Evolutionary conservation across 2,888 invertebrate genomes (phyloP), one percentile per base, ranked within the genome.

Genomic region (Lasius platythorax): DNA sequence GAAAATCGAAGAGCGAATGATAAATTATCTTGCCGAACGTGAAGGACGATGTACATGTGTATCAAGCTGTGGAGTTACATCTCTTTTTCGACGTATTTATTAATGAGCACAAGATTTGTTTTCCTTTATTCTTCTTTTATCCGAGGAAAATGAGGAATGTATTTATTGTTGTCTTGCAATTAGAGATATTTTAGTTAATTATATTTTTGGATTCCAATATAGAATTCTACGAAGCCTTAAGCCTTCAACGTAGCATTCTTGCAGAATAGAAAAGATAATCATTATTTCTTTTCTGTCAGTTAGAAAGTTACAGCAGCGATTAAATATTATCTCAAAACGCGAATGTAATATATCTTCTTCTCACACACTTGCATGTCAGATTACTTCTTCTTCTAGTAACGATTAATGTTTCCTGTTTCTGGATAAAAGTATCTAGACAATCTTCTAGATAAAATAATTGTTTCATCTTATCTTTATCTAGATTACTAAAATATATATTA

Each of bases 1-100:
- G 85, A 50, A 64, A 82, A 85, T 83, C 58, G 50, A 82, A 61
- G 50, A 6, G 8, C 75, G 76, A 64, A 28, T 66, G 66, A 66
- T 37, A 18, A 30, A 78, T 78, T 30, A 53, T 23, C 40, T 66
- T 23, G n/a, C 30, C 58, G 23, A 58, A 23, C n/a, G 23, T 43
- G 30, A 33, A 15, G 11, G 9, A 40, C 15, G 43, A 43, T 30
- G 30, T 56, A n/a, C 15, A 5, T 12, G 15, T 12, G 15, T 33
- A 63, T 63, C 15, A 23, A 58, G 58, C 23, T 18, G 12, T 2
- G 5, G 4, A 63, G 64, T 30, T 43, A 23, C 11, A 30, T 0
- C 30, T 0, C 30, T 70, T 56, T 43, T 5, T 15, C 43, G n/a
- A 43, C 11, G 43, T 9, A 12, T 46, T 23, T 78, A 56, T 78